phyloP scores from a whole-genome alignment of 2,888 invertebrate genomes.

The Thereva nobilitata region DNA sequence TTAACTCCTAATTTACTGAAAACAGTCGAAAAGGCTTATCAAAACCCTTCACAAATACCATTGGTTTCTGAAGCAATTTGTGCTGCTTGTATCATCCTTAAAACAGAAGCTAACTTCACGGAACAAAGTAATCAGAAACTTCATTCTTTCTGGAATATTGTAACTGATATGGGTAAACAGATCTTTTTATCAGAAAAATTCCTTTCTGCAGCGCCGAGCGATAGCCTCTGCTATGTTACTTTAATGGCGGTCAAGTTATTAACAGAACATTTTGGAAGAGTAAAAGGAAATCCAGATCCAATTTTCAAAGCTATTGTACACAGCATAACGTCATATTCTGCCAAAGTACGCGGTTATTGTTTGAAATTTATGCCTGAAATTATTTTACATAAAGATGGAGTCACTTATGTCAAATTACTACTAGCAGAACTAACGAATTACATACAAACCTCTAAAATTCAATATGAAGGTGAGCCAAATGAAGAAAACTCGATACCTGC shows the following conservation, averaged over 20 bases:
- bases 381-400: conserved; percentile 64
- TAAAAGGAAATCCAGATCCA: conserved; percentile 68
- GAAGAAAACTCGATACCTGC: conserved; percentile 49
- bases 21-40: conserved; percentile 74
- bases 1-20: conserved; percentile 69
- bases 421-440: conserved; percentile 69
- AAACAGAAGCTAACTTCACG: conserved; percentile 61
- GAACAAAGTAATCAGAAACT: conserved; percentile 60
- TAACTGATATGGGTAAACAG: conserved; percentile 77
- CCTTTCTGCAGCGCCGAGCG: conserved; percentile 70
- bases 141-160: conserved; percentile 68
- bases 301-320: conserved; percentile 73
- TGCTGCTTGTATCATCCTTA: conserved; percentile 69
- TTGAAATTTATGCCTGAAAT: conserved; percentile 66
- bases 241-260: conserved; percentile 74
- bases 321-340: conserved; percentile 68
- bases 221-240: conserved; percentile 73
- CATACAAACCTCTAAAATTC: conserved; percentile 66
- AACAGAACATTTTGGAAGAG: conserved; percentile 68
- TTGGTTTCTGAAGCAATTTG: conserved; percentile 73
- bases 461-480: conserved; percentile 47
- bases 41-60: conserved; percentile 74
- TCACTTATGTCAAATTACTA: conserved; percentile 66
- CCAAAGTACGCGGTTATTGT: conserved; percentile 67
- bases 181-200: conserved; percentile 83